These are phyloP conservation scores for Zingel zingel DNA, from an alignment of 2,113 vertebrate species.

Conservation along the genomic window DNA sequence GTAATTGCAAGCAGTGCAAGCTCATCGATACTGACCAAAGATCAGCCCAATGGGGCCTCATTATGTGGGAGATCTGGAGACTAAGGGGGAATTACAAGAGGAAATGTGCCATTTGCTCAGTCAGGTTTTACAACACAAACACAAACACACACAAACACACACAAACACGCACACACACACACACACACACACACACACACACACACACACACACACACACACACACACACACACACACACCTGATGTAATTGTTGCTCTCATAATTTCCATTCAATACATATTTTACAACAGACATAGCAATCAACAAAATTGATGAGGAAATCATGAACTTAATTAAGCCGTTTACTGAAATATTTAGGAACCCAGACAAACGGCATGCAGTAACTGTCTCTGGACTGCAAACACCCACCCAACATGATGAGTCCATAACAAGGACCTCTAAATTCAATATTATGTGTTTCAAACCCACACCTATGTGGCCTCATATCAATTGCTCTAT, in stretches of 20 bases:
- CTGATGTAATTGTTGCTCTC: not conserved
- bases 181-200: slow-evolving; percentile 17
- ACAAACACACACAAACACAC: too few species aligned
- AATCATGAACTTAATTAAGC: slow-evolving; percentile 24
- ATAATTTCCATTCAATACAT: not conserved
- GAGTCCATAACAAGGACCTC: not conserved
- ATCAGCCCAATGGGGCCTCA: slow-evolving; percentile 68
- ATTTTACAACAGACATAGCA: not conserved
- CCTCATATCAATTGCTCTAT: not conserved
- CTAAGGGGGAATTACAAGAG: slow-evolving; percentile 51
- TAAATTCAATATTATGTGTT: not conserved
- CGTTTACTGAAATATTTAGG: not conserved
- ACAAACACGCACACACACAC: slow-evolving; percentile 1
- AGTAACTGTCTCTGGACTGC: not conserved
- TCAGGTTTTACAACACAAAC: not conserved
- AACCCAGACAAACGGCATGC: not conserved
- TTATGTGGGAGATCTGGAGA: slow-evolving; percentile 62
- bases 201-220: slow-evolving; percentile 17
- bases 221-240: slow-evolving; percentile 8
- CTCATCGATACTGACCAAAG: slow-evolving; percentile 70
- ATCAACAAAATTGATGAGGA: slow-evolving; percentile 35
- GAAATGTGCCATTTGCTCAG: slow-evolving; percentile 22
- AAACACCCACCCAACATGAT: slow-evolving; percentile 1
- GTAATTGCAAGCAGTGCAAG: slow-evolving; percentile 58
- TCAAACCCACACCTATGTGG: not conserved